These are phyloP conservation scores for Rhea americana DNA, from an alignment of 2,113 vertebrate genomes.

Conservation along the genomic window DNA sequence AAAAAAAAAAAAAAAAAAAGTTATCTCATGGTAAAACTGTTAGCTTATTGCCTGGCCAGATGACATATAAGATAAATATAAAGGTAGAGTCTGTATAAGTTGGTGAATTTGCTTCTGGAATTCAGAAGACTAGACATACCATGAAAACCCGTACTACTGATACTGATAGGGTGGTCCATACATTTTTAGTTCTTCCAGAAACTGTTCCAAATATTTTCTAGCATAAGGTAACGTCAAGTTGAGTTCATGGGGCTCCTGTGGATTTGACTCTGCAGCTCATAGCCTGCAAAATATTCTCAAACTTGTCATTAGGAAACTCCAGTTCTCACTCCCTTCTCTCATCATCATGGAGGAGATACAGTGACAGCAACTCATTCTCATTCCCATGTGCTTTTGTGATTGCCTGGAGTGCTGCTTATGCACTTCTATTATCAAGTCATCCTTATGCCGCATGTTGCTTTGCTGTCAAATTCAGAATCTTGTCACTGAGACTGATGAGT, in stretches of 20 bases:
- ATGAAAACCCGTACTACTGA: not conserved
- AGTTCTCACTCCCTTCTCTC: not conserved
- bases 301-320: not conserved
- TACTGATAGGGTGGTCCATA: not conserved
- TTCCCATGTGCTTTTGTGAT: not conserved
- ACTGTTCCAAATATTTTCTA: not conserved
- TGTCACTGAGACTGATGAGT: not conserved
- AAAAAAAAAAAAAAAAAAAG: not conserved
- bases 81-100: not conserved
- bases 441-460: not conserved
- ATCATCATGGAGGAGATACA: accelerated
- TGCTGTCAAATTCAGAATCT: not conserved
- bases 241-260: not conserved
- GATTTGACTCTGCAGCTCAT: not conserved
- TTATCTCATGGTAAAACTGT: not conserved
- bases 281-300: not conserved
- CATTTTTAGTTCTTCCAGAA: not conserved
- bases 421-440: not conserved
- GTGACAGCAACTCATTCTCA: not conserved
- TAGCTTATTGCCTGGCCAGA: not conserved
- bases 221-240: not conserved
- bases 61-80: not conserved
- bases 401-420: not conserved
- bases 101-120: not conserved
- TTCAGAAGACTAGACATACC: not conserved